Evolutionary conservation across 2,797 vertebrate species (phyloP), one percentile per base, ranked within the genome.

Genomic region (Enteromius paludinosus): DNA sequence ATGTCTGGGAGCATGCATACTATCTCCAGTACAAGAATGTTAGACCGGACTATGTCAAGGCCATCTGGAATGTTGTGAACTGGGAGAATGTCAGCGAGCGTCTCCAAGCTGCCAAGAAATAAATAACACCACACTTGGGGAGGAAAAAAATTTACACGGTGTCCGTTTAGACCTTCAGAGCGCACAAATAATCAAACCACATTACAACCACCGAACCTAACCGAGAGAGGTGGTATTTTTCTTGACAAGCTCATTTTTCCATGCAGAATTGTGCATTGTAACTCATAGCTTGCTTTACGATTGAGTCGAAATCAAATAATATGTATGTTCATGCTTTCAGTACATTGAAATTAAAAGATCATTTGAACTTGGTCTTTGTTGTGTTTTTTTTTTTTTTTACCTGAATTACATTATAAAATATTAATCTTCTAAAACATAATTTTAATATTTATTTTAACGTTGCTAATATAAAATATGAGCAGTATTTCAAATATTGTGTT

Each of bases 1-100:
- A 99, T 0, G 98, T 99, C 12, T 99, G 98, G 98, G 98, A 99
- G 86, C 98, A 99, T 54, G 98, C 98, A 45, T 99, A 99, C 86
- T 99, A 99, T 87, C 96, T 99, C 76, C 98, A 99, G 84, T 99
- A 99, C 93, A 99, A 98, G 93, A 99, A 99, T 17, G 97, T 99
- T 86, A 94, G 98, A 11, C 98, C 97, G 0, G 98, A 99, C 90
- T 99, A 99, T 62, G 95, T 99, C 64, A 99, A 99, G 87, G 98
- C 98, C 15, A 97, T 99, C 87, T 99, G 98, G 98, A 98, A 97
- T 78, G 94, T 98, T 33, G 93, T 99, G 91, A 98, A 95, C 93
- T 99, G 98, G 98, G 96, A 98, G 86, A 98, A 99, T 47, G 95
- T 99, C 77, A 91, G 90, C 20, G 96, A 97, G 79, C 95, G 98